A percentile compares a stretch with the other conserved stretches of the same genome.
Conservation (phyloP, 1,140 invertebrate genomes). For the Drosophila jambulina region DNA sequence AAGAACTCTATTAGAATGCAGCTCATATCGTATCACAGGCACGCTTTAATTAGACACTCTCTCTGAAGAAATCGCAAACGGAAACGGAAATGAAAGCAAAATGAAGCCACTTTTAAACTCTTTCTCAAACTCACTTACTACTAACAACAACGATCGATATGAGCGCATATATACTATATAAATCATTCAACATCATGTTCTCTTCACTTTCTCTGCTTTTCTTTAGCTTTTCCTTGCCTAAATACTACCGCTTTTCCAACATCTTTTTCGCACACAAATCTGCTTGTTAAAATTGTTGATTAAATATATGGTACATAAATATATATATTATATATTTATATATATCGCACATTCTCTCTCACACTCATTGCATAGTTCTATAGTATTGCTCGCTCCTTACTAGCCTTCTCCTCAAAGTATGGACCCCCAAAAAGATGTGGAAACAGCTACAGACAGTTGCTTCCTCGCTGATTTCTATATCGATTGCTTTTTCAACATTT, state of each 20-base stretch:
- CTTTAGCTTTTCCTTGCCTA: neutral
- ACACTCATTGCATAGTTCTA: slow-evolving; percentile 28
- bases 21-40: slow-evolving; percentile 85
- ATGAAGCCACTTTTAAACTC: neutral
- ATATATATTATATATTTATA: slow-evolving; percentile 36
- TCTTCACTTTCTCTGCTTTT: neutral
- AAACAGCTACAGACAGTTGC: neutral
- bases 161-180: slow-evolving; percentile 38
- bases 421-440: slow-evolving; percentile 24
- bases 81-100: slow-evolving; percentile 7
- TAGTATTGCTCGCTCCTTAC: slow-evolving; percentile 28
- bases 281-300: slow-evolving; percentile 45
- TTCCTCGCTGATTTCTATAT: neutral
- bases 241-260: neutral
- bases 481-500: slow-evolving; percentile 5
- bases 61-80: slow-evolving; percentile 15
- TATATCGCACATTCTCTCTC: slow-evolving; percentile 39
- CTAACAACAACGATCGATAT: slow-evolving; percentile 71
- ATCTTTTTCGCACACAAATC: slow-evolving; percentile 18
- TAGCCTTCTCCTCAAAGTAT: neutral
- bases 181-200: slow-evolving; percentile 4
- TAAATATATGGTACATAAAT: slow-evolving; percentile 44
- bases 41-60: slow-evolving; percentile 69
- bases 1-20: slow-evolving; percentile 62
- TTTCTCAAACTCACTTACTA: slow-evolving; percentile 31